Base-by-base conservation (phyloP, 2,113 vertebrate species). In the Cettia cetti region DNA sequence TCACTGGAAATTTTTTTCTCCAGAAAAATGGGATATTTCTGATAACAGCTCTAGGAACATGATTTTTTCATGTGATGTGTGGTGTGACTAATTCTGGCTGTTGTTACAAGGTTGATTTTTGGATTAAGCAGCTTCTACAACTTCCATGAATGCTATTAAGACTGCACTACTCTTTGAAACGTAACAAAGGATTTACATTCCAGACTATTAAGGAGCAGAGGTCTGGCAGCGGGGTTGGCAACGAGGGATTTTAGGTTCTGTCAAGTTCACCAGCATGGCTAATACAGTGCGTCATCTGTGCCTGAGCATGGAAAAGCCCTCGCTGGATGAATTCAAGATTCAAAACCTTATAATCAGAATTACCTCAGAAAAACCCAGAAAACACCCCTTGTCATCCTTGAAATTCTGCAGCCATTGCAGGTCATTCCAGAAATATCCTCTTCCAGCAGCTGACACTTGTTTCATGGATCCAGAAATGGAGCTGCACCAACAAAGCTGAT, bases 391-490 rank as follows among this genome's bases (percentile, higher is more conserved):
- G 90, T 93, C 94, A 94, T 90, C 87, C 63, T 91, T 96, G 95
- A 96, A 87, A 91, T 82, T 91, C 31, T 96, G 70, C 95, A 96
- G 90, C 87, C 63, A 76, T 69, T 52, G 66, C 57, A 82, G 87
- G 87, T 95, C 84, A 76, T 91, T 70, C 44, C 57, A 95, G 87
- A 95, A 93, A 59, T 93, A 84, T 71, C 86, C 47, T 74, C 20
- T 86, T 94, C 72, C 64, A 94, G 86, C 96, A 93, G 95, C 95
- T 95, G 96, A 95, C 72, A 64, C 76, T 95, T 90, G 89, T 95
- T 97, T 74, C 24, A 1, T 75, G 80, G 89, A 94, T 86, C 66
- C 83, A 90, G 86, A 66, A 93, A 52, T 78, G 86, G 82, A 92
- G 52, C 86, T 93, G 89, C 86, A 94, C 56, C 72, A 86, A 30